These are phyloP conservation scores for Calosoma granatense DNA, from an alignment of 1,140 invertebrate species.

Conservation along the genomic window DNA sequence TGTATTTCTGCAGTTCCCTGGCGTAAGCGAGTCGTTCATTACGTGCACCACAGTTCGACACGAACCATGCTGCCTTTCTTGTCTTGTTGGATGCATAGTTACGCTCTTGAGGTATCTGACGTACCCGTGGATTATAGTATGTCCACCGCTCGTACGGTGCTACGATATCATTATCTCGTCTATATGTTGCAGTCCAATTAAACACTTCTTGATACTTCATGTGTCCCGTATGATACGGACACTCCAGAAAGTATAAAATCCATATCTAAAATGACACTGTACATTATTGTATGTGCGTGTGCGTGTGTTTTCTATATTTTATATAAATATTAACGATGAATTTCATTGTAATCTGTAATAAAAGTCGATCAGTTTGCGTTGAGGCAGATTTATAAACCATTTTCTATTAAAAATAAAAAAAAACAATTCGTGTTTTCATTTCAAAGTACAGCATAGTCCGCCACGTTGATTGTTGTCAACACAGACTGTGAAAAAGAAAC, in stretches of 20 bases:
- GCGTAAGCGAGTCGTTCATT: slow-evolving; percentile 84
- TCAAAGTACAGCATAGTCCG: too few relatives aligned
- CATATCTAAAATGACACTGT: slow-evolving; percentile 61
- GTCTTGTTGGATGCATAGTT: slow-evolving; percentile 86
- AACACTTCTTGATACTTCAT: slow-evolving; percentile 71
- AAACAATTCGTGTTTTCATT: too few relatives aligned
- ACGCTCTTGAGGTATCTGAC: slow-evolving; percentile 51
- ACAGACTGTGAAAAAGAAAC: too few relatives aligned
- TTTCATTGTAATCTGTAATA: too few relatives aligned
- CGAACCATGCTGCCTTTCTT: slow-evolving; percentile 93
- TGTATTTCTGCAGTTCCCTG: slow-evolving; percentile 73
- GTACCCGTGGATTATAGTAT: slow-evolving; percentile 62
- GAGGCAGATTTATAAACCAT: too few relatives aligned
- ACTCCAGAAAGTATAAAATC: slow-evolving; percentile 88
- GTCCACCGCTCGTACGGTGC: slow-evolving; percentile 93
- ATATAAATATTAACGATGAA: too few relatives aligned
- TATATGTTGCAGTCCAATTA: slow-evolving; percentile 94
- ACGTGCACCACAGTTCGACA: slow-evolving; percentile 87
- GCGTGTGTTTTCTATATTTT: too few relatives aligned
- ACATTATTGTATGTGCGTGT: too few relatives aligned
- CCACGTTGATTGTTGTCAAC: too few relatives aligned
- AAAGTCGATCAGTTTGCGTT: too few relatives aligned
- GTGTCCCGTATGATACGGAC: slow-evolving; percentile 84
- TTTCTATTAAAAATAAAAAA: too few relatives aligned
- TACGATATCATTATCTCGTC: slow-evolving; percentile 89